Evolutionary conservation across 2,113 vertebrate species (phyloP), one percentile per base, ranked within the genome.

Genomic region (Polypterus senegalus): DNA sequence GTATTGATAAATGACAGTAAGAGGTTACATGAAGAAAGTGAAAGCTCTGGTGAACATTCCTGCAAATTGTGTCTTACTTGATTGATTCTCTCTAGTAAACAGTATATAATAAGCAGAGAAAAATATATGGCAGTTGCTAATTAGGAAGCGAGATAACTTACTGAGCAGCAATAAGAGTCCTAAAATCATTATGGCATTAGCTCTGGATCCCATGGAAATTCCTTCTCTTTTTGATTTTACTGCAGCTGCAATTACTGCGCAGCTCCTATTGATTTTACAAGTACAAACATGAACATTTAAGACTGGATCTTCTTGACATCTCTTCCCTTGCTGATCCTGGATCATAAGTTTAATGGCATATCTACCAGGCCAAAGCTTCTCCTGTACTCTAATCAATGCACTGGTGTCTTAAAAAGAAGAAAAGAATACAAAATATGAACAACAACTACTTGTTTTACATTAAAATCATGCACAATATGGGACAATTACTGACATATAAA

Each of bases 91-190:
- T 27, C 27, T 27, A 27, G 27, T 27, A 27, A 27, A 27, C 27
- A 27, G 27, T 27, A 27, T 27, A 27, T 27, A 27, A 27, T 27
- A 27, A 27, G 27, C 27, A 27, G 27, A 27, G 27, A 27, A 27
- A 27, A 27, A 27, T 27, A 27, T 27, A 2, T 27, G 27, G 27
- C 27, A 27, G 27, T 27, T 27, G 27, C 27, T 27, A 27, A 2
- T 27, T 27, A 27, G 27, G 27, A 27, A 27, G 27, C 2, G 27
- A 27, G 56, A 58, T n/a, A 54, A 86, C 88, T 86, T 76, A 89
- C 88, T 67, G 6, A 89, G 67, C 67, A 89, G 10, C 46, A 89
- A 70, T 52, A 89, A 69, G 56, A 86, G 64, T 0, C 84, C 87
- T 52, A 89, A 62, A 62, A 86, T 73, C 47, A 89, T 86, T 0